Evolutionary conservation across 1,140 invertebrate species (phyloP), one percentile per base, ranked within the genome.

Genomic region (Popillia japonica): DNA sequence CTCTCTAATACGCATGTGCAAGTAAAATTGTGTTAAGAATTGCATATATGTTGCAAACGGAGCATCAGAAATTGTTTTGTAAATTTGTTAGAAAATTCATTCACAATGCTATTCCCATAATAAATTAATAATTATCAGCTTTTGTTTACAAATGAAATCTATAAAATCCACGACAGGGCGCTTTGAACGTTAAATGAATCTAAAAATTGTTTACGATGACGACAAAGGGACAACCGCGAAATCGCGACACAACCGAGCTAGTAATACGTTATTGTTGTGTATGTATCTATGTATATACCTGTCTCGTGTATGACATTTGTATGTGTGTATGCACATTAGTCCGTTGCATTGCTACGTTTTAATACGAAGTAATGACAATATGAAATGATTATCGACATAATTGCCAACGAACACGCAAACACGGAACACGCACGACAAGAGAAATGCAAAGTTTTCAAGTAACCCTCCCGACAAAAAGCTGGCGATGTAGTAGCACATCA

Each of bases 351-450:
- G 72, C 72, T 74, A 74, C 40, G 72, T 74, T 74, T 74, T 74
- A 74, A 74, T 74, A 44, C 34, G 41, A 11, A 40, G 72, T 74
- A 74, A 74, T 74, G 72, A 74, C 72, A 74, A 74, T 74, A 41
- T 44, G 72, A 74, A 74, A 74, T 74, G 34, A 74, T 74, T 74
- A 74, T 34, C 72, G 72, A 74, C 34, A 74, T 74, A 74, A 74
- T 74, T 74, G 40, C 72, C 72, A 14, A 17, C 72, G 34, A 41
- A 44, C 72, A 74, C 34, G 72, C 72, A 74, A 74, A 40, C 8
- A 14, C 20, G 27, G 41, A 20, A 74, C 72, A 74, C 72, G 72
- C 72, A 74, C 72, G 72, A 8, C 14, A 41, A 40, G 61, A 27
- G 9, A 68, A 68, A 68, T 68, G 61, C 22, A 68, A 68, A 68